Percentiles rank a stretch among this genome's conserved stretches.
Evolutionary conservation across 1,140 invertebrate species (phyloP).

Genomic region (Neodiprion pinetum): DNA sequence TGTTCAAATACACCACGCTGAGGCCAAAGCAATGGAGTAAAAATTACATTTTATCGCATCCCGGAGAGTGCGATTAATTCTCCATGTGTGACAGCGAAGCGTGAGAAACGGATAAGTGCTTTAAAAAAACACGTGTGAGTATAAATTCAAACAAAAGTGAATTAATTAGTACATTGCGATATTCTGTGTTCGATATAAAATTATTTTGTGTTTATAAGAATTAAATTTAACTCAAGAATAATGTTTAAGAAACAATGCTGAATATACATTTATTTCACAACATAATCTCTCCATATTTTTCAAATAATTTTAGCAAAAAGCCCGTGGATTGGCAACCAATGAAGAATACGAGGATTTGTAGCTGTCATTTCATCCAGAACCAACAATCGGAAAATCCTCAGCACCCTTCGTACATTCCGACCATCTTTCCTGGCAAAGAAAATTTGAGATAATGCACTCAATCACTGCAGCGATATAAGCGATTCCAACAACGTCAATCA

Average conservation of each 20-base stretch:
- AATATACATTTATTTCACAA: too few species aligned
- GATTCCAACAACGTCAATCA: not conserved
- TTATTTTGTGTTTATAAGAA: too few species aligned
- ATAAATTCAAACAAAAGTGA: not conserved
- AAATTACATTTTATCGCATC: slow-evolving; percentile 13
- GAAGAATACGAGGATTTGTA: slow-evolving; percentile 14
- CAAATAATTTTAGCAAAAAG: slow-evolving; percentile 19
- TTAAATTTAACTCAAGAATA: too few species aligned
- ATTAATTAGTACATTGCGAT: not conserved
- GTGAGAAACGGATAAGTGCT: slow-evolving; percentile 9
- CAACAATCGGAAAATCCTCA: slow-evolving; percentile 24
- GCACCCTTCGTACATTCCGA: slow-evolving; percentile 23
- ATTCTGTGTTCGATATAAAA: not conserved
- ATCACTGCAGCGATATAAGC: not conserved
- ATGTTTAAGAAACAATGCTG: not conserved
- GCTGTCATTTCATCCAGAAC: slow-evolving; percentile 23
- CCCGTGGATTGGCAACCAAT: slow-evolving; percentile 19
- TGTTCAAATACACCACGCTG: not conserved
- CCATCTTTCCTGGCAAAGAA: slow-evolving; percentile 24
- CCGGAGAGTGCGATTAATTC: not conserved
- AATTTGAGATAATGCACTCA: not conserved
- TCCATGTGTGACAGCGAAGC: slow-evolving; percentile 4
- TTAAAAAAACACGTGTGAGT: slow-evolving; percentile 15
- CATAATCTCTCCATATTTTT: too few species aligned
- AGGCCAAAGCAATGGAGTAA: not conserved